A percentile compares a stretch with the other conserved stretches of the same genome.
Conservation (phyloP, 1,140 invertebrate genomes). For the Pseudomyrmex sp. region DNA sequence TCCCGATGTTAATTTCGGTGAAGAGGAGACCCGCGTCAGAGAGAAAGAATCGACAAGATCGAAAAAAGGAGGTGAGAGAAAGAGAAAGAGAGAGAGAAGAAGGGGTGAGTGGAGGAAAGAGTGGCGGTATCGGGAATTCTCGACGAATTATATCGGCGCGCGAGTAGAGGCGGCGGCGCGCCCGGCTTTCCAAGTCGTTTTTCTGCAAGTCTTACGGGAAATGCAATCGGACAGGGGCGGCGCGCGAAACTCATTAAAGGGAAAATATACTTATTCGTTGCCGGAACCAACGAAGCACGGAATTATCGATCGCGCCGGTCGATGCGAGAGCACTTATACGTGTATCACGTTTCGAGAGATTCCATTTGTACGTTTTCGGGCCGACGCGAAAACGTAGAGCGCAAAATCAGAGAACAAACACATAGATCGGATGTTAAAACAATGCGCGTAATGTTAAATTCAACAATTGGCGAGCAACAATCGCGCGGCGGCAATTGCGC, state of each 20-base stretch:
- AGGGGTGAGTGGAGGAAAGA: not conserved
- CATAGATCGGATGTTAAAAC: not conserved
- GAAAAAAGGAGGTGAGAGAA: not conserved
- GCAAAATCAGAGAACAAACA: not conserved
- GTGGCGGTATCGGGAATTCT: conserved; percentile 52
- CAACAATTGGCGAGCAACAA: not conserved
- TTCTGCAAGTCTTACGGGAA: conserved; percentile 41
- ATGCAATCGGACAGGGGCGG: conserved; percentile 42
- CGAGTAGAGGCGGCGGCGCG: conserved; percentile 6
- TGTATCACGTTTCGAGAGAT: conserved; percentile 40
- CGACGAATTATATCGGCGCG: conserved; percentile 32
- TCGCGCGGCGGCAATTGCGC: not conserved
- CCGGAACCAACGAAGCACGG: conserved; percentile 26
- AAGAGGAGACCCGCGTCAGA: not conserved
- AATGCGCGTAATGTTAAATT: not conserved
- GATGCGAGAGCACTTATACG: conserved; percentile 15
- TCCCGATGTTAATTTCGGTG: conserved; percentile 48
- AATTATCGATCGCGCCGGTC: conserved; percentile 39
- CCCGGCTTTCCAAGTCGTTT: conserved; percentile 31
- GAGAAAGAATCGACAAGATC: not conserved
- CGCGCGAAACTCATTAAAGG: conserved; percentile 49
- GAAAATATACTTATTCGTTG: conserved; percentile 49
- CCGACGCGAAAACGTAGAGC: conserved; percentile 2
- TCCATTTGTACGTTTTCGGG: not conserved
- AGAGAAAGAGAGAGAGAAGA: not conserved